Conservation (phyloP, 2,113 vertebrate species). For the Oryzias celebensis region DNA sequence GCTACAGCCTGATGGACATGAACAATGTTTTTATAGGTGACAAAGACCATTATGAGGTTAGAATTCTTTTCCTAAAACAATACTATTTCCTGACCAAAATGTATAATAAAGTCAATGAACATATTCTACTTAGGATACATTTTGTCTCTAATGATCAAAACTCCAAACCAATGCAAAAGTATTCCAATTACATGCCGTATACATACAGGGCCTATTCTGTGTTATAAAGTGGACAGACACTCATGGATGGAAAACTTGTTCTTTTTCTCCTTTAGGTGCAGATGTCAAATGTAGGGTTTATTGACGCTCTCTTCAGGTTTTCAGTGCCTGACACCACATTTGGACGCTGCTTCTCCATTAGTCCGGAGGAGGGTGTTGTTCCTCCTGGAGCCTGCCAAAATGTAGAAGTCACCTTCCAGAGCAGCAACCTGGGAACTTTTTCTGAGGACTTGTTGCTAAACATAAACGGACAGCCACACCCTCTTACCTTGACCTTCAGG, state of each 20-base stretch:
- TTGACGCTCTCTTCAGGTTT: slow-evolving; percentile 80
- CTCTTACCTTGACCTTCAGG: slow-evolving; percentile 79
- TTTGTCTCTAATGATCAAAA: no score
- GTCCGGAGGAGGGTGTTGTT: slow-evolving; percentile 80
- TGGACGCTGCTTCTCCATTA: slow-evolving; percentile 81
- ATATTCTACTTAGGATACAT: no score
- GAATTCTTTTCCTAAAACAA: background rate
- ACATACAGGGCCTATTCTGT: no score
- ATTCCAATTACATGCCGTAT: no score
- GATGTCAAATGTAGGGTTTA: slow-evolving; percentile 82
- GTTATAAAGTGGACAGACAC: no score
- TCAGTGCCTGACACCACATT: slow-evolving; percentile 66
- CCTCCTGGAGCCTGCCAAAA: slow-evolving; percentile 67
- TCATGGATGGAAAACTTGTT: no score
- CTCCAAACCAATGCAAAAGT: no score
- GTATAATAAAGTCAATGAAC: no score
- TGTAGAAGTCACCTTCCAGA: slow-evolving; percentile 79
- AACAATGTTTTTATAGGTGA: slow-evolving; percentile 78
- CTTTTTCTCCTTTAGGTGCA: slow-evolving; percentile 67
- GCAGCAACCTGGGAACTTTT: slow-evolving; percentile 78
- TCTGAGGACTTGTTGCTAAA: slow-evolving; percentile 79
- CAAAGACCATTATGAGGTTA: slow-evolving; percentile 80
- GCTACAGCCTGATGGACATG: slow-evolving; percentile 75
- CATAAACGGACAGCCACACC: slow-evolving; percentile 73
- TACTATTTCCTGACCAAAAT: background rate